These are phyloP conservation scores for Rhizoglyphus robini DNA, from an alignment of 1,140 invertebrate genomes.

Conservation along the genomic window DNA sequence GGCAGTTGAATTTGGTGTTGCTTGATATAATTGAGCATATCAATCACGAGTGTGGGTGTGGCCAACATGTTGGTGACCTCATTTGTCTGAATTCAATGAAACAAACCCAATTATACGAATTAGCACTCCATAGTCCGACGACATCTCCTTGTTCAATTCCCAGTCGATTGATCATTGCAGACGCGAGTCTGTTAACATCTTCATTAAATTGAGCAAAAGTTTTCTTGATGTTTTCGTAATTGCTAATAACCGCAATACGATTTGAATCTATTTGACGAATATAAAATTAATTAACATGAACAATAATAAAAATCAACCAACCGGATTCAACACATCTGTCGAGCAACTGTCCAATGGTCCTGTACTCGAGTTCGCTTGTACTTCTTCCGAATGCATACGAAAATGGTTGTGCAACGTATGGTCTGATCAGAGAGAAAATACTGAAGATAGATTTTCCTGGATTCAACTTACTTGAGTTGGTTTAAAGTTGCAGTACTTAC, in stretches of 20 bases:
- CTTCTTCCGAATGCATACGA: conserved; percentile 20
- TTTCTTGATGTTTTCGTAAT: conserved; percentile 21
- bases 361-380: conserved; percentile 4
- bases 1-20: background rate
- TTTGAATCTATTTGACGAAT: background rate
- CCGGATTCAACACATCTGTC: conserved; percentile 3
- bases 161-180: conserved; percentile 8
- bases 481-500: no score
- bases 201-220: conserved; percentile 21
- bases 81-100: conserved; percentile 17
- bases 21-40: conserved; percentile 21
- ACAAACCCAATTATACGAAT: conserved; percentile 19
- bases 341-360: conserved; percentile 13
- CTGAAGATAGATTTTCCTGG: no score
- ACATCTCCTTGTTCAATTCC: conserved; percentile 18
- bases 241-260: conserved; percentile 9
- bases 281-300: background rate
- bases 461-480: no score
- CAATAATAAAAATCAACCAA: background rate
- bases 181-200: conserved; percentile 18
- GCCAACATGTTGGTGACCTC: conserved; percentile 16
- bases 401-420: no score
- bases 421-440: no score
- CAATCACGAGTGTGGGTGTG: conserved; percentile 21
- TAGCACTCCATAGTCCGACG: conserved; percentile 21